Evolutionary conservation across 2,113 vertebrate species (phyloP).

Genomic region (Dipodomys stephensi): DNA sequence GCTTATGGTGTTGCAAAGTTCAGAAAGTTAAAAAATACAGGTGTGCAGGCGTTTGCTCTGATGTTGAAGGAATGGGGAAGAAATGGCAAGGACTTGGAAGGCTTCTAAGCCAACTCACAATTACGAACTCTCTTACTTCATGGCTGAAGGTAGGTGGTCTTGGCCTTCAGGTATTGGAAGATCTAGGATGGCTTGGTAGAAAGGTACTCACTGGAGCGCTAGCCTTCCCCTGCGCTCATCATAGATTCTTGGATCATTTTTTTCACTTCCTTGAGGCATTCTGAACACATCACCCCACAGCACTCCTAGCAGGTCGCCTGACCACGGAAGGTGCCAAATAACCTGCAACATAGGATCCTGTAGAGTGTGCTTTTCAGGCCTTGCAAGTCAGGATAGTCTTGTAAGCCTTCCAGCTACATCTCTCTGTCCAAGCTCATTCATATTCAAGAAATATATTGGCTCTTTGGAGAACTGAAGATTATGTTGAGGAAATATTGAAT

Average conservation of each 20-base stretch:
- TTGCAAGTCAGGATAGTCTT: background rate
- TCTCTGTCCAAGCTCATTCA: background rate
- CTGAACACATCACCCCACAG: background rate
- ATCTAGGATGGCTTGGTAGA: background rate
- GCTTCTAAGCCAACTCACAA: background rate
- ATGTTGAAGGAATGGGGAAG: background rate
- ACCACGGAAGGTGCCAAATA: background rate
- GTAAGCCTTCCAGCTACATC: background rate
- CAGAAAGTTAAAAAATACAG: background rate
- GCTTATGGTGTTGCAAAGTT: background rate
- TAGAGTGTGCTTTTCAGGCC: no score
- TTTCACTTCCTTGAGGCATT: background rate
- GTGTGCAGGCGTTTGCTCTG: background rate
- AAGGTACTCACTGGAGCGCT: background rate
- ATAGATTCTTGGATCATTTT: background rate
- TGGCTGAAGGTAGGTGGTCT: background rate
- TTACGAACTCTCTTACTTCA: background rate
- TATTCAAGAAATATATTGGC: background rate
- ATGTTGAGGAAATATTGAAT: background rate
- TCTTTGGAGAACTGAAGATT: background rate
- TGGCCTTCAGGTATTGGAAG: background rate
- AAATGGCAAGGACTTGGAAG: background rate
- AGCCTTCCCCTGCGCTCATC: background rate
- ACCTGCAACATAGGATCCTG: background rate
- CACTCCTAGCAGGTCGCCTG: background rate